Conservation (phyloP, 2,797 vertebrate genomes). For the Falco cherrug region DNA sequence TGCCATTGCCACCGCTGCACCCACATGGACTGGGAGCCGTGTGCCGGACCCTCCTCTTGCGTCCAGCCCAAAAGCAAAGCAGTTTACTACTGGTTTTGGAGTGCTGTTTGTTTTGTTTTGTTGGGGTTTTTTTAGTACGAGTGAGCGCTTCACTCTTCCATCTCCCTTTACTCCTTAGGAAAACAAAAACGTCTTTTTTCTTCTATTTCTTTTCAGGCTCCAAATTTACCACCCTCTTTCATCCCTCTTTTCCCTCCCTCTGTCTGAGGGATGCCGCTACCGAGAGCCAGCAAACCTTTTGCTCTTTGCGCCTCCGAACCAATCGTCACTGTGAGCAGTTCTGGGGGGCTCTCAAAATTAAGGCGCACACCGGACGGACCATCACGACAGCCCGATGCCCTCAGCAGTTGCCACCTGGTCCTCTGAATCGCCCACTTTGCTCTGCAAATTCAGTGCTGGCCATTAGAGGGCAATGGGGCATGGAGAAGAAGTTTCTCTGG, state of each 20-base stretch:
- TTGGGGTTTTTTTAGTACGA: not conserved
- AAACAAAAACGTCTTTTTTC: not conserved
- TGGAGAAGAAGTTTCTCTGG: not conserved
- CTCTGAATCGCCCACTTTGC: accelerated
- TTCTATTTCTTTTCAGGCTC: not conserved
- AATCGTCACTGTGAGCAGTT: not conserved
- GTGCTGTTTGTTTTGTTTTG: too few species aligned
- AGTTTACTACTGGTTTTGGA: not conserved
- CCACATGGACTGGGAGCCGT: not conserved
- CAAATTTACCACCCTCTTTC: not conserved
- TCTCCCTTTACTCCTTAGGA: accelerated
- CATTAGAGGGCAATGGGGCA: conserved; percentile 19
- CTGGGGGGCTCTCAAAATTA: not conserved
- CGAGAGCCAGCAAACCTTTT: not conserved
- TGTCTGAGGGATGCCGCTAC: not conserved
- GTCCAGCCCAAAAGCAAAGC: not conserved
- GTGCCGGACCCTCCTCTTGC: not conserved
- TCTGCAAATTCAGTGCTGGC: not conserved
- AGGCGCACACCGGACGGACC: not conserved
- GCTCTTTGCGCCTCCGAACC: not conserved
- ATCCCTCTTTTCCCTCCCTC: not conserved
- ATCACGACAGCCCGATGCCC: accelerated
- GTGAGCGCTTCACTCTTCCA: not conserved
- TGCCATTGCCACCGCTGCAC: not conserved
- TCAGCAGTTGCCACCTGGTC: accelerated